phyloP scores from a whole-genome alignment of 2,113 vertebrate species.

The Fregetta grallaria region DNA sequence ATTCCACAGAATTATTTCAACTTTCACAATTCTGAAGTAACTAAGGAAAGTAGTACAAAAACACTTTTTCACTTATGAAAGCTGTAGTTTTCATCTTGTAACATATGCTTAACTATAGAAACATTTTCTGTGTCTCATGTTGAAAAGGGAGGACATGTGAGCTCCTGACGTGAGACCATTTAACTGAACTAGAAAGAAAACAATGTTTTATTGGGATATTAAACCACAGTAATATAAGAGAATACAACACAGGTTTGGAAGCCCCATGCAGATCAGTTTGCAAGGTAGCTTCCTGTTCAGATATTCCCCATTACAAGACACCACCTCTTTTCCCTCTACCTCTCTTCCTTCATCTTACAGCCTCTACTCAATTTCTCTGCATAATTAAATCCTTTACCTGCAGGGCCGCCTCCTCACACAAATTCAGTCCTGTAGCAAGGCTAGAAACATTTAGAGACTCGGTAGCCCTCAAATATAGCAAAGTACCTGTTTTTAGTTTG shows the following conservation, averaged over 20 bases:
- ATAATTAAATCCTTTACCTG: not conserved
- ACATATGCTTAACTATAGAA: not conserved
- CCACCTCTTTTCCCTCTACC: not conserved
- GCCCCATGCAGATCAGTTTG: not conserved
- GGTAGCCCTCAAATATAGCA: not conserved
- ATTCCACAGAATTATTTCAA: not conserved
- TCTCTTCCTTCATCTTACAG: not conserved
- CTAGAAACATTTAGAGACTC: not conserved
- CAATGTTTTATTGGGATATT: not conserved
- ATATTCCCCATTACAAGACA: not conserved
- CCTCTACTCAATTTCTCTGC: not conserved
- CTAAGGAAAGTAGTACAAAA: not conserved
- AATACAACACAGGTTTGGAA: not conserved
- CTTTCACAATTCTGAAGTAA: not conserved
- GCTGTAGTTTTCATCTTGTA: not conserved
- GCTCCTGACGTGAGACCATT: not conserved
- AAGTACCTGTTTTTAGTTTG: not conserved
- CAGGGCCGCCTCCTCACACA: not conserved
- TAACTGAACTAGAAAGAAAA: not conserved
- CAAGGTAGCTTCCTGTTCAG: not conserved
- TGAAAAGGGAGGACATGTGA: not conserved
- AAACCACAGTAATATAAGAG: not conserved
- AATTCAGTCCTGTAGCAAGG: not conserved
- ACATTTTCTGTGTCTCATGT: not conserved
- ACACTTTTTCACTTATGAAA: not conserved